Percentiles rank a stretch among this genome's conserved stretches.
These are phyloP conservation scores for Ginglymostoma cirratum DNA, from an alignment of 2,113 vertebrate species.

Conservation along the genomic window DNA sequence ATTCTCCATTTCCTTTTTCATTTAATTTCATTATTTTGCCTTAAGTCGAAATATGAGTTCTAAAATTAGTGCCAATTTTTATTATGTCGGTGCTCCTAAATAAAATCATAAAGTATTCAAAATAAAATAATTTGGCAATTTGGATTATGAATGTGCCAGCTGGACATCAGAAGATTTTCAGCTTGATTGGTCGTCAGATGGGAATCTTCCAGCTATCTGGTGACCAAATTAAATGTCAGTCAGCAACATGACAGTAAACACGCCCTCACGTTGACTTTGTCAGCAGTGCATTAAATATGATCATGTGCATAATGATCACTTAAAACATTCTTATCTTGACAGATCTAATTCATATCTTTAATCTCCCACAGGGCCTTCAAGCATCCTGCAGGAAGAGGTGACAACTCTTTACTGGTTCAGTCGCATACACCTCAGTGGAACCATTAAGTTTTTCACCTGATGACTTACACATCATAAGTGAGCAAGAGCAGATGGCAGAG, in stretches of 20 bases:
- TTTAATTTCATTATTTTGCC: not conserved
- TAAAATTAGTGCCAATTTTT: not conserved
- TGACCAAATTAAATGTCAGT: not conserved
- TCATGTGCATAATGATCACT: not conserved
- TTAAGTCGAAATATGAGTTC: not conserved
- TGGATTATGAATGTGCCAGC: not conserved
- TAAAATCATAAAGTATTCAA: not conserved
- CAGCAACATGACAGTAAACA: not conserved
- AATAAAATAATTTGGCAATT: not conserved
- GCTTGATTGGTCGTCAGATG: not conserved
- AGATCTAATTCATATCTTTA: not conserved
- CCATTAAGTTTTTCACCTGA: not conserved
- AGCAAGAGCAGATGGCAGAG: not conserved
- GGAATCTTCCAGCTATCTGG: not conserved
- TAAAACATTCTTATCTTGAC: not conserved
- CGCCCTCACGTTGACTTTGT: not conserved
- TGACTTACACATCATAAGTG: not conserved
- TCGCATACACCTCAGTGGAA: not conserved
- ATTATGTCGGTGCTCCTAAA: not conserved
- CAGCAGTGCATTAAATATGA: not conserved
- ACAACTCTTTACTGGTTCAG: not conserved
- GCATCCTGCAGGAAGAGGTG: not conserved
- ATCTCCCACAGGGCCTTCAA: not conserved
- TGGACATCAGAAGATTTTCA: not conserved
- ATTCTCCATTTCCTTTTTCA: not conserved